Percentiles rank a stretch among this genome's conserved stretches.
Evolutionary conservation across 2,113 vertebrate species (phyloP).

Genomic region (Columba livia): DNA sequence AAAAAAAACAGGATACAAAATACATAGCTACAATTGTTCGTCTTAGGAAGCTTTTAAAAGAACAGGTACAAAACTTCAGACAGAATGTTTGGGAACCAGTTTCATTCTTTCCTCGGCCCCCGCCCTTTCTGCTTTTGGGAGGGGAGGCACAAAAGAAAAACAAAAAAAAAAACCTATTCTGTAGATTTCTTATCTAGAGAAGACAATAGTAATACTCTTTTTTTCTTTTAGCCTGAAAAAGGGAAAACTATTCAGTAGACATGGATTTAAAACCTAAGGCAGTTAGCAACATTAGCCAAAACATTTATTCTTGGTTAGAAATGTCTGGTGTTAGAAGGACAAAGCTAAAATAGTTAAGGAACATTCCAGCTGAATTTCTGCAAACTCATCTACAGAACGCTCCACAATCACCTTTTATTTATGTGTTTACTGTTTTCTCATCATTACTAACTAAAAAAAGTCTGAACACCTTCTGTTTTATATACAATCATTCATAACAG

Average conservation of each 20-base stretch:
- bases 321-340: not conserved
- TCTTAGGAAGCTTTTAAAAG: not conserved
- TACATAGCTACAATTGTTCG: not conserved
- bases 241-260: not conserved
- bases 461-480: slow-evolving; percentile 13
- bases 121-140: fast-evolving
- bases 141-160: not conserved
- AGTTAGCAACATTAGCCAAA: not conserved
- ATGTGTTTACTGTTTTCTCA: not conserved
- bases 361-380: not conserved
- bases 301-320: not conserved
- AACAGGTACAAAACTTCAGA: not conserved
- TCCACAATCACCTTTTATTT: not conserved
- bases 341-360: not conserved
- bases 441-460: not conserved
- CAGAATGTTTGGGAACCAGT: not conserved
- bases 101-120: not conserved
- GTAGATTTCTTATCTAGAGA: not conserved
- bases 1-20: not conserved
- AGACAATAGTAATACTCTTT: not conserved
- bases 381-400: not conserved
- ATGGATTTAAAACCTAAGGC: not conserved
- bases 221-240: not conserved
- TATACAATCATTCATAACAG: slow-evolving; percentile 1
- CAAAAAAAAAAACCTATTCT: not conserved